Base-by-base conservation (phyloP, 2,888 invertebrate genomes). In the Andricus curvator region DNA sequence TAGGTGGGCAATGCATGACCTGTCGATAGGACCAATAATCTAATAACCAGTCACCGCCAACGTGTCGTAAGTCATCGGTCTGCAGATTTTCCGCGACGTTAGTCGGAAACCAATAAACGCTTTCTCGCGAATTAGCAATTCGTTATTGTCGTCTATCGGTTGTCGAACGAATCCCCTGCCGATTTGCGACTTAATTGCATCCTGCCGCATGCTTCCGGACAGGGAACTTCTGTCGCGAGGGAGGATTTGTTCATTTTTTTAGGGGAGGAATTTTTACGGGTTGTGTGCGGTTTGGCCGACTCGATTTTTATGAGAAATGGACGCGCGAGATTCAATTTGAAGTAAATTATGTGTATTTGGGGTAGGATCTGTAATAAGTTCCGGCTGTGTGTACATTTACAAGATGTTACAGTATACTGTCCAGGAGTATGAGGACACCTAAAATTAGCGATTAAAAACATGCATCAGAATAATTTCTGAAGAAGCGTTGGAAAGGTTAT, bases 1-100 rank as follows among this genome's bases (percentile, higher is more conserved):
- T 90, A 86, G 85, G 80, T 84, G 74, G 84, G 86, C 85, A 88
- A 88, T 85, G 88, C 89, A 91, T 85, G 90, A 89, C 89, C 90
- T 91, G 91, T 92, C 92, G 92, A 92, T 92, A 90, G 88, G 89
- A 89, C 90, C 92, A 91, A 92, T 91, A 92, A 92, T 92, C 92
- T 92, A 92, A 92, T 92, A 92, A 92, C 92, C 90, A 91, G 90
- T 91, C 91, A 91, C 91, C 89, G 90, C 88, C 90, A 89, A 89
- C 88, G 89, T 86, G 86, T 89, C 90, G 90, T 91, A 90, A 90
- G 90, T 91, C 90, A 92, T 87, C 87, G 84, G 83, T 89, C 89
- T 90, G 87, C 87, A 85, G 90, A 90, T 90, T 90, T 90, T 91
- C 89, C 90, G 85, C 84, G 86, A 88, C 86, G 86, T 85, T 86